phyloP scores from a whole-genome alignment of 2,888 invertebrate species.

The Euzetes globulus region DNA sequence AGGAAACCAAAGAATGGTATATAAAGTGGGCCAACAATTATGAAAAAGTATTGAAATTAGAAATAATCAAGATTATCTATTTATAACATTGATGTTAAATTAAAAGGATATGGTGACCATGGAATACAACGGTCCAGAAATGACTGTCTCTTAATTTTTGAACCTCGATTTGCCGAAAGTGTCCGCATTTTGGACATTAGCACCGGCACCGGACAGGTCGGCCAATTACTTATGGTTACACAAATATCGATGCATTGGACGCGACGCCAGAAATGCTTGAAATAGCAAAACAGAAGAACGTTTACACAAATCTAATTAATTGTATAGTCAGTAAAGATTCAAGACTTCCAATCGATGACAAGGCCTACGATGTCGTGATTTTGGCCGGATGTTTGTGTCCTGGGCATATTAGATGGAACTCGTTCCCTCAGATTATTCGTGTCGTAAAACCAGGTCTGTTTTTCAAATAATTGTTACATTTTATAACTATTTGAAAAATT shows the following conservation, averaged over 20 bases:
- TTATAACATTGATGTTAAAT: not conserved
- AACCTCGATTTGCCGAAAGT: not conserved
- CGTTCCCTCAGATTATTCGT: conserved; percentile 23
- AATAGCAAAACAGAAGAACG: conserved; percentile 24
- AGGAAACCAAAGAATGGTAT: not conserved
- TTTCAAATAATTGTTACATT: not conserved
- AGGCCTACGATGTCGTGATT: conserved; percentile 28
- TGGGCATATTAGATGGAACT: conserved; percentile 21
- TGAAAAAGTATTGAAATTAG: not conserved
- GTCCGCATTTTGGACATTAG: conserved; percentile 30
- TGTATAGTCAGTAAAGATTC: conserved; percentile 14
- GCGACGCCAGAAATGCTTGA: conserved; percentile 30
- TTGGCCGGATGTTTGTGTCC: conserved; percentile 33
- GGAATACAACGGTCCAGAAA: too few relatives aligned
- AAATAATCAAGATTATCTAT: not conserved
- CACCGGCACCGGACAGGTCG: conserved; percentile 32
- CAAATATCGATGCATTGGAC: conserved; percentile 33
- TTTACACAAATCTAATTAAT: conserved; percentile 5
- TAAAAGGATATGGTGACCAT: too few relatives aligned
- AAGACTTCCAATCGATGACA: conserved; percentile 27
- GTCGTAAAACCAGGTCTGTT: conserved; percentile 26
- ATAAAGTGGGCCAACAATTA: not conserved
- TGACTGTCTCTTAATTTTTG: too few relatives aligned
- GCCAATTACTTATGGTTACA: conserved; percentile 28
- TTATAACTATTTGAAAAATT: not conserved